phyloP scores from a whole-genome alignment of 1,140 invertebrate genomes.

The Archivesica marissinica region DNA sequence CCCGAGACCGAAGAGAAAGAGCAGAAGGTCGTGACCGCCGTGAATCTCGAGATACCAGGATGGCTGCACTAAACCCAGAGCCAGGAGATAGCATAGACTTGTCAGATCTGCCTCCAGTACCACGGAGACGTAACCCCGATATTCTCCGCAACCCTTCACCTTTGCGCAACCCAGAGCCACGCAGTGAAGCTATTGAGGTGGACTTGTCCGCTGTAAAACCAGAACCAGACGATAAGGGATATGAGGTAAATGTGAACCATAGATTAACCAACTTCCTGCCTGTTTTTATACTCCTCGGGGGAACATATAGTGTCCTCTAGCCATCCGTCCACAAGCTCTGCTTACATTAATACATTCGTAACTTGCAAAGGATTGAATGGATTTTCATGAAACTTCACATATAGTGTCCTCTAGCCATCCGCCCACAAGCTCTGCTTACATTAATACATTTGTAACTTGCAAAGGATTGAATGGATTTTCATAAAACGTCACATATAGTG shows the following conservation, averaged over 20 bases:
- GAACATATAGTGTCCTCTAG: too few species aligned
- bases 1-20: constrained; percentile 27
- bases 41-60: constrained; percentile 41
- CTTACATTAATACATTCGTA: too few species aligned
- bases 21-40: constrained; percentile 9
- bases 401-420: too few species aligned
- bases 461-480: too few species aligned
- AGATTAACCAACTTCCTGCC: too few species aligned
- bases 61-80: constrained; percentile 38
- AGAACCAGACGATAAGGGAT: constrained; percentile 43
- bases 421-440: too few species aligned
- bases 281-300: too few species aligned
- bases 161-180: constrained; percentile 42
- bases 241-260: constrained; percentile 36
- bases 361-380: too few species aligned
- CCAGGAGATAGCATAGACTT: constrained; percentile 4
- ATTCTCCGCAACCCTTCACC: constrained; percentile 37
- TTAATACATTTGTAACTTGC: too few species aligned
- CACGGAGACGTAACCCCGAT: constrained; percentile 27
- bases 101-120: constrained; percentile 33
- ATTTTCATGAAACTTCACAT: too few species aligned
- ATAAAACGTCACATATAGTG: too few species aligned
- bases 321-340: too few species aligned
- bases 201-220: constrained; percentile 16
- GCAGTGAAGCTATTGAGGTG: background rate